phyloP scores from a whole-genome alignment of 2,113 vertebrate genomes.

The Tautogolabrus adspersus region DNA sequence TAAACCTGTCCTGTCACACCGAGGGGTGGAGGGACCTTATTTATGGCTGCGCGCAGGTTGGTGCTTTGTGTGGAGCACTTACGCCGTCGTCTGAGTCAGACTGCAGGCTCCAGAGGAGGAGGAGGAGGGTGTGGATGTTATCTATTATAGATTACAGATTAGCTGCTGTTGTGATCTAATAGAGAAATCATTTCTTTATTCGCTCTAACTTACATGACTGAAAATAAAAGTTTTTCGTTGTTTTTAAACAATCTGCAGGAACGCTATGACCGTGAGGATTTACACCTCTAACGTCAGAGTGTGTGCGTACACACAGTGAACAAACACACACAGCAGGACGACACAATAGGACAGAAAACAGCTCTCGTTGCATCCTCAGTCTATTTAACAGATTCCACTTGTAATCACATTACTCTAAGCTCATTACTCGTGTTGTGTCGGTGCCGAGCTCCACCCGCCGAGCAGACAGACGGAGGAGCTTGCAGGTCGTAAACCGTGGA shows the following conservation, averaged over 20 bases:
- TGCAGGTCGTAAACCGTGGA: slow-evolving; percentile 25
- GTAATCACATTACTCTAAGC: slow-evolving; percentile 71
- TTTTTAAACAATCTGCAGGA: not conserved
- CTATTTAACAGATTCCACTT: slow-evolving; percentile 27
- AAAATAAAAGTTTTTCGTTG: too few relatives aligned
- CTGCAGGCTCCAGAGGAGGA: slow-evolving; percentile 62
- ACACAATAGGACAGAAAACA: slow-evolving; percentile 11
- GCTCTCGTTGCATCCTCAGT: slow-evolving; percentile 10
- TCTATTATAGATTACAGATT: slow-evolving; percentile 55
- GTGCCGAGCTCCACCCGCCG: slow-evolving; percentile 4
- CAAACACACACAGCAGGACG: slow-evolving; percentile 12
- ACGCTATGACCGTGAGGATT: not conserved
- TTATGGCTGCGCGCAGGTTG: slow-evolving; percentile 75
- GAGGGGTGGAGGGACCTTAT: slow-evolving; percentile 69
- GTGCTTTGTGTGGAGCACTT: slow-evolving; percentile 64
- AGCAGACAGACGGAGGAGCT: slow-evolving; percentile 1
- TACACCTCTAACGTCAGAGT: too few relatives aligned
- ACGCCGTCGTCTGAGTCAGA: slow-evolving; percentile 60
- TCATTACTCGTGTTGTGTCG: slow-evolving; percentile 27
- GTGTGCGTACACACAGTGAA: not conserved
- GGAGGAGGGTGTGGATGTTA: slow-evolving; percentile 10
- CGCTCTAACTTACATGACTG: too few relatives aligned
- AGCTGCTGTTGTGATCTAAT: not conserved
- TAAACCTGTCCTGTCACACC: slow-evolving; percentile 73
- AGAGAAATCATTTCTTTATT: not conserved